Evolutionary conservation across 2,888 invertebrate genomes (phyloP).

Genomic region (Aleiodes alternator): DNA sequence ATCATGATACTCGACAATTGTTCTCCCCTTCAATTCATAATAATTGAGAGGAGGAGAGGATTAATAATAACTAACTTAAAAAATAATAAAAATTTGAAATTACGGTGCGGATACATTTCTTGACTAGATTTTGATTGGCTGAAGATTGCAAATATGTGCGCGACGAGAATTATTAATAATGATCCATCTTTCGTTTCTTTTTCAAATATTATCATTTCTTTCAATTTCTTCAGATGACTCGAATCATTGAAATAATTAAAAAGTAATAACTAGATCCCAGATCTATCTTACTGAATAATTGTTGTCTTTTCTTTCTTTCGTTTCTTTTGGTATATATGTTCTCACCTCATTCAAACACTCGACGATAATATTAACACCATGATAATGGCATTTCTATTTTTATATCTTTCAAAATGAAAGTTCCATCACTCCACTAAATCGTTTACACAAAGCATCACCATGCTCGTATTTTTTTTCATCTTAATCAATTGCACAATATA

Average conservation of each 20-base stretch:
- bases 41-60: conserved; percentile 4
- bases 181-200: neutral
- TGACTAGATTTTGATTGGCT: conserved; percentile 58
- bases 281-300: conserved; percentile 49
- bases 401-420: conserved; percentile 51
- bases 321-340: conserved; percentile 51
- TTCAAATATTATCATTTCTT: neutral
- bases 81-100: conserved; percentile 43
- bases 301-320: conserved; percentile 38
- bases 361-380: conserved; percentile 44
- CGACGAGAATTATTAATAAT: conserved; percentile 42
- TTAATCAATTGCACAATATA: conserved; percentile 20
- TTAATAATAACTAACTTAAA: conserved; percentile 42
- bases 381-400: conserved; percentile 41
- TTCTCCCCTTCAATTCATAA: neutral
- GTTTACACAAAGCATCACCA: conserved; percentile 46
- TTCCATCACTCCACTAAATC: conserved; percentile 40
- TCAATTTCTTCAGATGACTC: neutral
- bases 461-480: conserved; percentile 8
- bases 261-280: conserved; percentile 49
- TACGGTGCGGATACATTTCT: conserved; percentile 47
- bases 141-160: conserved; percentile 50
- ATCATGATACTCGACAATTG: neutral
- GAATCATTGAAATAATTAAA: conserved; percentile 19
- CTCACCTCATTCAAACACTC: conserved; percentile 50